These are phyloP conservation scores for Folsomia manolachei DNA, from an alignment of 2,888 invertebrate genomes.

Conservation along the genomic window DNA sequence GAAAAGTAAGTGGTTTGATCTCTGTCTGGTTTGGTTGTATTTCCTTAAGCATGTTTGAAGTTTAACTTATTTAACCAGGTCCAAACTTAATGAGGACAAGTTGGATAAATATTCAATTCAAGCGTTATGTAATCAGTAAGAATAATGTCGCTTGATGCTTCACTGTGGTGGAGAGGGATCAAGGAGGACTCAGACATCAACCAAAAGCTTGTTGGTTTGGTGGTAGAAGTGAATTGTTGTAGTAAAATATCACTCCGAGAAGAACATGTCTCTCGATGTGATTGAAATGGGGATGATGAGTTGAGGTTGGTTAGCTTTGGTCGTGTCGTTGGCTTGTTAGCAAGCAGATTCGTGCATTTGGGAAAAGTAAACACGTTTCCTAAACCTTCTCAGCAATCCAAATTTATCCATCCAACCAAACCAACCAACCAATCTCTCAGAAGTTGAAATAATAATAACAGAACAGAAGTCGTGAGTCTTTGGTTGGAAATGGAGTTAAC, in stretches of 20 bases:
- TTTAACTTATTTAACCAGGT: not conserved
- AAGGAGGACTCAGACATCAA: not conserved
- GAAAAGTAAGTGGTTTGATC: slow-evolving; percentile 18
- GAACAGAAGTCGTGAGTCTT: not conserved
- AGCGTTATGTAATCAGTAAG: slow-evolving; percentile 1
- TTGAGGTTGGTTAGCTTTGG: not conserved
- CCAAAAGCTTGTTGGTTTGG: not conserved
- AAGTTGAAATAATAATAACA: slow-evolving; percentile 11
- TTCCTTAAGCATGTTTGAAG: no score
- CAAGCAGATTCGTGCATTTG: slow-evolving; percentile 2
- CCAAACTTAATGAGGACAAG: not conserved
- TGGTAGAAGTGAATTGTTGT: slow-evolving; percentile 7
- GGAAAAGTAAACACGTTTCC: slow-evolving; percentile 15
- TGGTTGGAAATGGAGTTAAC: slow-evolving; percentile 3
- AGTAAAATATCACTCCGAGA: slow-evolving; percentile 10
- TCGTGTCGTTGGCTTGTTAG: slow-evolving; percentile 1
- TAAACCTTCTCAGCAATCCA: no score
- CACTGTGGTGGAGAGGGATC: not conserved
- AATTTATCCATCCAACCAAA: no score
- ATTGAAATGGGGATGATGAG: slow-evolving; percentile 21
- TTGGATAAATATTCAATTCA: not conserved
- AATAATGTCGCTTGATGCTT: not conserved
- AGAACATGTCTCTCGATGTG: slow-evolving; percentile 10
- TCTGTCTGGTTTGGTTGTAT: not conserved
- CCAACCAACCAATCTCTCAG: not conserved